Percentiles rank a stretch among this genome's conserved stretches.
These are phyloP conservation scores for Catostomus latipinnis DNA, from an alignment of 2,797 vertebrate species.

Conservation along the genomic window DNA sequence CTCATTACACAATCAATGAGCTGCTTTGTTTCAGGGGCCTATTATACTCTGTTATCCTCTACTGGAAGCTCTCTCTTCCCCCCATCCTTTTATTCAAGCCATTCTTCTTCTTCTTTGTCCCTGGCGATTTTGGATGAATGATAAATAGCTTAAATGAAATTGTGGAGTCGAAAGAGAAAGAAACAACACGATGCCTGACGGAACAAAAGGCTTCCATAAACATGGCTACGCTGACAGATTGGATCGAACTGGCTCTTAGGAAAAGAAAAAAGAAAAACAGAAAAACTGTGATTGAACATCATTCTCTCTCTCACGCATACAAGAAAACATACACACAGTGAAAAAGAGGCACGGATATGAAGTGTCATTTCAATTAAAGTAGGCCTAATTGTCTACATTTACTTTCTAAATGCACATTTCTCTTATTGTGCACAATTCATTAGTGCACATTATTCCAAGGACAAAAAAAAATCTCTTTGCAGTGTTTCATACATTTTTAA, in stretches of 20 bases:
- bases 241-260: constrained; percentile 47
- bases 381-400: too few relatives aligned
- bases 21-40: constrained; percentile 57
- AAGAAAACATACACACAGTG: constrained; percentile 23
- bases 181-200: constrained; percentile 47
- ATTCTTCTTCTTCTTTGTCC: constrained; percentile 55
- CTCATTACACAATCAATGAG: constrained; percentile 67
- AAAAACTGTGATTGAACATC: constrained; percentile 50
- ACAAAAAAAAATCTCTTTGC: too few relatives aligned
- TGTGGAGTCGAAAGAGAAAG: constrained; percentile 48
- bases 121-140: constrained; percentile 62
- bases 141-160: constrained; percentile 62
- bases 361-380: constrained; percentile 8
- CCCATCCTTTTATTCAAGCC: constrained; percentile 65
- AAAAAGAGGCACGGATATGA: constrained; percentile 8
- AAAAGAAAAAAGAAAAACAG: constrained; percentile 46
- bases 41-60: constrained; percentile 54
- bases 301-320: constrained; percentile 41
- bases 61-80: constrained; percentile 60
- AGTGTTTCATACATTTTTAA: too few relatives aligned
- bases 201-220: constrained; percentile 53
- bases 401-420: too few relatives aligned
- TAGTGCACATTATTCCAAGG: too few relatives aligned
- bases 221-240: constrained; percentile 42
- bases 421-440: too few relatives aligned